Percentiles rank a stretch among this genome's conserved stretches.
Conservation (phyloP, 2,797 vertebrate species). For the Choloepus didactylus region DNA sequence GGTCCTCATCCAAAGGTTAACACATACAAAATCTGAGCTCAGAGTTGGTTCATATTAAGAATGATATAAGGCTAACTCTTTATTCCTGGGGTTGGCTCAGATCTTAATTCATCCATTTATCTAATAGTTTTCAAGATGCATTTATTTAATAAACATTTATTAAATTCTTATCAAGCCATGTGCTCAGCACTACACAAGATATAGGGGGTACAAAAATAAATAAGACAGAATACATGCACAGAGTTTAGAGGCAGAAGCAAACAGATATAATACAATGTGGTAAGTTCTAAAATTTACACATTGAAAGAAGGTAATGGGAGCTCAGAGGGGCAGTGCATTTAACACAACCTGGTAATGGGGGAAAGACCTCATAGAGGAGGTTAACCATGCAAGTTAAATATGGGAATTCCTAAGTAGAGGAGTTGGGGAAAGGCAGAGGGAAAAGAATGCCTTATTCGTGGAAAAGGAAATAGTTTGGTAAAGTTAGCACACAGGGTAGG, state of each 20-base stretch:
- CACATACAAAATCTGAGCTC: not conserved
- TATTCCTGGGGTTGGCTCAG: not conserved
- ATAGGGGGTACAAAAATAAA: not conserved
- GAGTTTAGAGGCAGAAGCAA: not conserved
- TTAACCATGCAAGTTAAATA: not conserved
- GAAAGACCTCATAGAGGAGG: not conserved
- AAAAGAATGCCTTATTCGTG: not conserved
- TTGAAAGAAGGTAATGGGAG: not conserved
- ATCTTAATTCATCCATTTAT: constrained; percentile 10
- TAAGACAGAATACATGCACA: not conserved
- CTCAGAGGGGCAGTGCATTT: not conserved
- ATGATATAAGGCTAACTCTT: not conserved
- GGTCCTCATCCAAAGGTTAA: not conserved
- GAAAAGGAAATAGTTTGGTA: not conserved
- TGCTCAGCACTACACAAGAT: not conserved
- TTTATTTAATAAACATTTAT: constrained; percentile 47
- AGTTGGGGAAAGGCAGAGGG: not conserved
- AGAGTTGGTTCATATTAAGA: not conserved
- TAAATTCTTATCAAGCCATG: constrained; percentile 11
- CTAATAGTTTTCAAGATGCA: constrained; percentile 27
- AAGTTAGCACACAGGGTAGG: not conserved
- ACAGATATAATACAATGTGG: not conserved
- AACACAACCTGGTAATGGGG: not conserved
- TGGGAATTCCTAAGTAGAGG: not conserved
- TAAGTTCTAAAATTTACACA: constrained; percentile 1